A percentile compares a stretch with the other conserved stretches of the same genome.
phyloP scores from a whole-genome alignment of 2,888 invertebrate genomes.

The Anthoptus insignis region DNA sequence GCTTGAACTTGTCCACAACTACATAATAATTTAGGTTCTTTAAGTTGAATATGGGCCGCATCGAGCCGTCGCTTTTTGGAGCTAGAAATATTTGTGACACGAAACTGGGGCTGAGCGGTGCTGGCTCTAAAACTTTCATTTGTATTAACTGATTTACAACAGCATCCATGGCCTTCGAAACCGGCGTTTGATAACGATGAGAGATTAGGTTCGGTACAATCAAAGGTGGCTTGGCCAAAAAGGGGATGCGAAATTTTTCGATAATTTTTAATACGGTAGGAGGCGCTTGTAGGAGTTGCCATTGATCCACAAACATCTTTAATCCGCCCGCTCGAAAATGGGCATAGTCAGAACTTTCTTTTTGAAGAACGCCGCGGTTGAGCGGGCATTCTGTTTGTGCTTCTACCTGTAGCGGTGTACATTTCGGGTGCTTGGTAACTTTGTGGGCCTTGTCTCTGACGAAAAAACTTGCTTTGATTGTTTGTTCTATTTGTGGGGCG shows the following conservation, averaged over 20 bases:
- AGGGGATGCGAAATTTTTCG: slow-evolving; percentile 19
- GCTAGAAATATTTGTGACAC: slow-evolving; percentile 12
- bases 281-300: slow-evolving; percentile 1
- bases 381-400: not conserved
- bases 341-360: slow-evolving; percentile 25
- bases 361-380: slow-evolving; percentile 3
- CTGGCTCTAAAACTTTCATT: slow-evolving; percentile 4
- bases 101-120: slow-evolving; percentile 3
- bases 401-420: not conserved
- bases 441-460: not conserved
- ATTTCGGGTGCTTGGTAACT: not conserved
- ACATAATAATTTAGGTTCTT: slow-evolving; percentile 12
- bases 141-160: not conserved
- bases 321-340: slow-evolving; percentile 16
- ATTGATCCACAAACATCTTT: not conserved
- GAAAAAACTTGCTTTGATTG: not conserved
- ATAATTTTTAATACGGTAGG: slow-evolving; percentile 5
- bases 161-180: slow-evolving; percentile 1
- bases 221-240: slow-evolving; percentile 14
- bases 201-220: not conserved
- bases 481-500: not conserved
- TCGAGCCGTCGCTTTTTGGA: slow-evolving; percentile 16
- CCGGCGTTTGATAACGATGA: slow-evolving; percentile 7
- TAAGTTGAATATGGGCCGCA: slow-evolving; percentile 20
- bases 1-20: not conserved